Evolutionary conservation across 2,888 invertebrate genomes (phyloP), one percentile per base, ranked within the genome.

Genomic region (Oxytorus armatus): DNA sequence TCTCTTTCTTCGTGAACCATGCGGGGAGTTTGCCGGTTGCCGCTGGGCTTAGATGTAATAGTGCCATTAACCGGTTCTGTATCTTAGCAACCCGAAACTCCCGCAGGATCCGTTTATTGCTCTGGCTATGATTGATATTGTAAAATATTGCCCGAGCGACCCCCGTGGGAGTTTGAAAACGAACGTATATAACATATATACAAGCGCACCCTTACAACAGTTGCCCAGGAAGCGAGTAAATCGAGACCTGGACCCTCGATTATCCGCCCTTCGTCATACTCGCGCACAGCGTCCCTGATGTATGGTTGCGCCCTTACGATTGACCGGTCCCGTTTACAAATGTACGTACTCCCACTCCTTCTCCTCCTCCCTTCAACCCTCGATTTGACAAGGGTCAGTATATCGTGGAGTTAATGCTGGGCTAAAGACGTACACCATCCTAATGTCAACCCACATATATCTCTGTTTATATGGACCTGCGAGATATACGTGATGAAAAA

Each of bases 21-120:
- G 69, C 70, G 82, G 79, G 65, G 69, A 82, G 83, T 81, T 78
- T 44, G 59, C 66, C 57, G 57, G 49, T 65, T 51, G 79, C 74
- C 72, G 65, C 47, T 49, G 63, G 81, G 86, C 85, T 85, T 85
- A 87, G 86, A 86, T 83, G 88, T 89, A 89, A 90, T 88, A 88
- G 89, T 84, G 83, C 87, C 88, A 90, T 90, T 90, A 90, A 89
- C 88, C 86, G 87, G 85, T 88, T 87, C 89, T 89, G 89, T 90
- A 90, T 89, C 89, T 89, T 90, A 88, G 89, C 89, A 89, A 89
- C 89, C 86, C 82, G 68, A 83, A 68, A 47, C 73, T 75, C 85
- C 82, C 72, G 72, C 29, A 55, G 80, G 59, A 83, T 80, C 85
- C 85, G 86, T 89, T 90, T 89, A 89, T 89, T 90, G 87, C 89